A percentile compares a stretch with the other conserved stretches of the same genome.
Evolutionary conservation across 2,113 vertebrate species (phyloP).

Genomic region (Beaufortia kweichowensis): DNA sequence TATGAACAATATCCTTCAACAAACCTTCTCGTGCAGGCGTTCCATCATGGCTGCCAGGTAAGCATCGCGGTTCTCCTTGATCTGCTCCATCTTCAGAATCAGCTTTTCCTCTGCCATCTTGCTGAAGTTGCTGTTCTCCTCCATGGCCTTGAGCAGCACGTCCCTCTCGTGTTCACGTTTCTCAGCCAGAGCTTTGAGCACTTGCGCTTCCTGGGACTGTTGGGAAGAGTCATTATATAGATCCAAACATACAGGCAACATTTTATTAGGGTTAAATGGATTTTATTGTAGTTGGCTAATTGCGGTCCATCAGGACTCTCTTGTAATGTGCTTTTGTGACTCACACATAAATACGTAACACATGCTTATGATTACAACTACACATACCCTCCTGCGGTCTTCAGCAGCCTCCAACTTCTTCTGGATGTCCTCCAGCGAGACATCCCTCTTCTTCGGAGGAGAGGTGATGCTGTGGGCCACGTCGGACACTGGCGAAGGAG

Average conservation of each 20-base stretch:
- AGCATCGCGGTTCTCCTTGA: slow-evolving; percentile 94
- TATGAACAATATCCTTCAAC: no score
- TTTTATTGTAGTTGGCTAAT: not conserved
- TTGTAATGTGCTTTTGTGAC: not conserved
- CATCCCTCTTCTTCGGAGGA: slow-evolving; percentile 89
- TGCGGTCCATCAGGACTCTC: not conserved
- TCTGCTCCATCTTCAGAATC: slow-evolving; percentile 92
- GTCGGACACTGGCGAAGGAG: slow-evolving; percentile 89
- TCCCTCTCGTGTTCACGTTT: slow-evolving; percentile 93
- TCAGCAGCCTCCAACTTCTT: slow-evolving; percentile 96
- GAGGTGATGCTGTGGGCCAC: slow-evolving; percentile 82
- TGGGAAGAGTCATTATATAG: not conserved
- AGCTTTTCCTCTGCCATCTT: slow-evolving; percentile 94
- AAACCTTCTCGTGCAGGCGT: slow-evolving; percentile 96
- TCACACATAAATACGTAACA: not conserved
- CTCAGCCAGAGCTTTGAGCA: slow-evolving; percentile 88
- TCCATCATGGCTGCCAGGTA: slow-evolving; percentile 90
- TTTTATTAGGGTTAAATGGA: not conserved
- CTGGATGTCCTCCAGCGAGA: slow-evolving; percentile 95
- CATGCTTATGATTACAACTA: not conserved
- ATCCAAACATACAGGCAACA: not conserved
- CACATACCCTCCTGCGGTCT: slow-evolving; percentile 86
- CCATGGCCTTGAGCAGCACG: slow-evolving; percentile 95
- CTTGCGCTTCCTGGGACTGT: slow-evolving; percentile 91
- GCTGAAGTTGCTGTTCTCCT: slow-evolving; percentile 99